Evolutionary conservation across 1,140 invertebrate genomes (phyloP).

Genomic region (Calephelis virginiensis): DNA sequence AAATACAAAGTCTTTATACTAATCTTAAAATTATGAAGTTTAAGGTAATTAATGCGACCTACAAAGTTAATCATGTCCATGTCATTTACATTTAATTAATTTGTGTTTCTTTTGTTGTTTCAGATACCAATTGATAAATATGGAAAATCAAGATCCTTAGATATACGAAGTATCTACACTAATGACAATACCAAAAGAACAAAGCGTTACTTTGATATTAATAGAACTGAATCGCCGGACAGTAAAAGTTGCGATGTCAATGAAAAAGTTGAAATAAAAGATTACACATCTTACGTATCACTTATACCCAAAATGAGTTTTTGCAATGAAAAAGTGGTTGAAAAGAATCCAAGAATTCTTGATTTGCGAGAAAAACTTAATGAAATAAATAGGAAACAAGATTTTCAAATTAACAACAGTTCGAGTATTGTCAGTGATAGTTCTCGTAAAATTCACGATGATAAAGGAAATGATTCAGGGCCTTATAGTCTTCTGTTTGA

Average conservation of each 20-base stretch:
- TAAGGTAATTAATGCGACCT: too few relatives aligned
- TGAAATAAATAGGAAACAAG: constrained; percentile 68
- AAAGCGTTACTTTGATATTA: constrained; percentile 18
- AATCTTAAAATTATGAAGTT: too few relatives aligned
- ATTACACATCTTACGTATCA: constrained; percentile 57
- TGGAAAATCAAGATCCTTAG: constrained; percentile 63
- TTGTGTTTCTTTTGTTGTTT: constrained; percentile 43
- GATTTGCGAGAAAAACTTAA: constrained; percentile 70
- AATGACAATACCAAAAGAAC: constrained; percentile 49
- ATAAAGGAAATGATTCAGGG: constrained; percentile 72
- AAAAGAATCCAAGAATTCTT: constrained; percentile 66
- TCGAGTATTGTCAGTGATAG: constrained; percentile 67
- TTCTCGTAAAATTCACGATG: constrained; percentile 65
- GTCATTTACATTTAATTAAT: constrained; percentile 16
- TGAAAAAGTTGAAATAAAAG: constrained; percentile 50
- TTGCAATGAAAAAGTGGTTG: constrained; percentile 59
- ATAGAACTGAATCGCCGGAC: constrained; percentile 5
- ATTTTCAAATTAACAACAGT: constrained; percentile 62
- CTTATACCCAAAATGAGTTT: constrained; percentile 70
- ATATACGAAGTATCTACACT: constrained; percentile 53
- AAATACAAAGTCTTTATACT: too few relatives aligned
- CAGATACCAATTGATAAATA: constrained; percentile 72
- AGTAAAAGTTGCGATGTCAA: constrained; percentile 32
- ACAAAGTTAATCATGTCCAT: too few relatives aligned
- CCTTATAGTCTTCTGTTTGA: constrained; percentile 80